phyloP scores from a whole-genome alignment of 1,140 invertebrate genomes.

The Drosophila obscura region DNA sequence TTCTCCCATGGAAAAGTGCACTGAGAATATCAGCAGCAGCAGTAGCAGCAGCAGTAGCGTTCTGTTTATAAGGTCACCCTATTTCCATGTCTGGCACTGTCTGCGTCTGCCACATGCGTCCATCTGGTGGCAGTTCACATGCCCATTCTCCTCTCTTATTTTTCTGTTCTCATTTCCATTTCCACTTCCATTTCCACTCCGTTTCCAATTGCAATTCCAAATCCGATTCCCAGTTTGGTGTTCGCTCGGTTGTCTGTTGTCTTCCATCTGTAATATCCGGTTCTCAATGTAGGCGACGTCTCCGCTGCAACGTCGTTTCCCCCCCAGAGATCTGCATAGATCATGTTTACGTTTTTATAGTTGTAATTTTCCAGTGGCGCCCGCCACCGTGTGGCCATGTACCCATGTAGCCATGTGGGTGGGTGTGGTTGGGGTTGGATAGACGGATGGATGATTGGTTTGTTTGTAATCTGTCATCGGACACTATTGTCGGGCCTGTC shows the following conservation, averaged over 20 bases:
- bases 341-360: conserved; percentile 21
- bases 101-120: conserved; percentile 44
- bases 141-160: background rate
- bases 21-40: conserved; percentile 20
- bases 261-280: conserved; percentile 72
- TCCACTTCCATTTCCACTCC: conserved; percentile 41
- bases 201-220: conserved; percentile 29
- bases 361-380: conserved; percentile 27
- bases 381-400: conserved; percentile 28
- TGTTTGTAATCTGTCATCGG: conserved; percentile 72
- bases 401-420: background rate
- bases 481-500: conserved; percentile 51
- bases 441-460: conserved; percentile 17
- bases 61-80: conserved; percentile 68
- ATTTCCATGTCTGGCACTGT: conserved; percentile 39
- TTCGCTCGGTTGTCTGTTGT: conserved; percentile 36
- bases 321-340: conserved; percentile 39
- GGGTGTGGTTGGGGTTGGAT: conserved; percentile 28
- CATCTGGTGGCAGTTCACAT: conserved; percentile 60
- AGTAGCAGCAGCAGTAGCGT: conserved; percentile 4
- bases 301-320: background rate
- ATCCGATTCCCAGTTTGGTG: conserved; percentile 42
- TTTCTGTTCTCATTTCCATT: conserved; percentile 7
- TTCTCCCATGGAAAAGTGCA: conserved; percentile 8
- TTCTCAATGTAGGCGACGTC: conserved; percentile 76